phyloP scores from a whole-genome alignment of 2,888 invertebrate species.

The Xestia c-nigrum region DNA sequence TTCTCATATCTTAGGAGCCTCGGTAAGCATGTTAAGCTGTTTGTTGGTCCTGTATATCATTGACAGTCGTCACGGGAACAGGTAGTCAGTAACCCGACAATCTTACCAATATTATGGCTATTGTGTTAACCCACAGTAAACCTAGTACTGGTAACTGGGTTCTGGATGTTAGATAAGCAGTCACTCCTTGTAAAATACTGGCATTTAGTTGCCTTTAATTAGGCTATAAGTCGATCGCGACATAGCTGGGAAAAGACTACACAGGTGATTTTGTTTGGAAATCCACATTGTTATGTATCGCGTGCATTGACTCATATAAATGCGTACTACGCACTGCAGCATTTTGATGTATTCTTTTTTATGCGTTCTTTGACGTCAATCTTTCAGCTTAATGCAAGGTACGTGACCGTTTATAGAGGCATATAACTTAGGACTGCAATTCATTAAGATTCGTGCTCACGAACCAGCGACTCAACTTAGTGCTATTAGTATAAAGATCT shows the following conservation, averaged over 20 bases:
- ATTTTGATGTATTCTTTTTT: background rate
- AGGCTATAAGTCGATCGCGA: background rate
- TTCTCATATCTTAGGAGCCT: background rate
- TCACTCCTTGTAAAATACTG: background rate
- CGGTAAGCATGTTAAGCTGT: background rate
- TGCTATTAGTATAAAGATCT: conserved; percentile 18
- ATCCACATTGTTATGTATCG: background rate
- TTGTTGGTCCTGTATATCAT: background rate
- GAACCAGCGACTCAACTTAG: background rate
- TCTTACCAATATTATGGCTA: background rate
- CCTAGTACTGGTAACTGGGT: background rate
- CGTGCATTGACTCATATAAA: background rate
- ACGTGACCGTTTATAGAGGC: conserved; percentile 6
- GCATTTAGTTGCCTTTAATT: background rate
- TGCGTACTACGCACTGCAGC: background rate
- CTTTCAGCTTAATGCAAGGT: background rate
- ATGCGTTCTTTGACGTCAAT: background rate
- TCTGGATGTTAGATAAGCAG: background rate
- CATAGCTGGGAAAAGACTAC: background rate
- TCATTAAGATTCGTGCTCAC: conserved; percentile 32
- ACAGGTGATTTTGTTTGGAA: background rate
- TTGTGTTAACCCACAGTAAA: no score
- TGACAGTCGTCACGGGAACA: background rate
- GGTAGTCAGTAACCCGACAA: background rate
- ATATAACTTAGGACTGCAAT: background rate